A percentile compares a stretch with the other conserved stretches of the same genome.
phyloP scores from a whole-genome alignment of 2,888 invertebrate species.

The Thysanoteuthis rhombus region DNA sequence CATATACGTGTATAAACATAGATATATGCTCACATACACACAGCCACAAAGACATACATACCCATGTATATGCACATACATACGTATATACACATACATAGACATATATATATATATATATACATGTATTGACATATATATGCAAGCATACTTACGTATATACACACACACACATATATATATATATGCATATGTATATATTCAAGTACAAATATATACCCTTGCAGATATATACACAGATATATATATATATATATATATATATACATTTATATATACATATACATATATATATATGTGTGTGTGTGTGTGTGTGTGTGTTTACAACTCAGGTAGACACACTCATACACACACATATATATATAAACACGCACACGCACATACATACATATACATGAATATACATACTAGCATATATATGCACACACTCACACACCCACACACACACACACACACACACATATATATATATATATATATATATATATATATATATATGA shows the following conservation, averaged over 20 bases:
- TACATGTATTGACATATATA: not conserved
- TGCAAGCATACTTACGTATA: not conserved
- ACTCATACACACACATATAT: not conserved
- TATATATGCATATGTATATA: no score
- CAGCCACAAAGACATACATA: not conserved
- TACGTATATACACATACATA: not conserved
- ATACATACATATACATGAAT: not conserved
- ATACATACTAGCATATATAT: not conserved
- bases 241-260: not conserved
- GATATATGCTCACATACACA: not conserved
- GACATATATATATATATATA: not conserved
- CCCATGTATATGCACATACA: not conserved
- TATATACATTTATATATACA: not conserved
- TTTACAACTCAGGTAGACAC: not conserved
- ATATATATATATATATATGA: not conserved
- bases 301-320: not conserved
- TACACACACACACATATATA: not conserved
- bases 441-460: not conserved
- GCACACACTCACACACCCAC: not conserved
- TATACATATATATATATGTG: not conserved
- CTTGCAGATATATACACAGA: not conserved
- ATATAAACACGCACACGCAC: not conserved
- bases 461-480: not conserved
- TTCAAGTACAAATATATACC: not conserved
- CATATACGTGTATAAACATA: not conserved